Evolutionary conservation across 2,797 vertebrate species (phyloP).

Genomic region (Bufotes viridis): DNA sequence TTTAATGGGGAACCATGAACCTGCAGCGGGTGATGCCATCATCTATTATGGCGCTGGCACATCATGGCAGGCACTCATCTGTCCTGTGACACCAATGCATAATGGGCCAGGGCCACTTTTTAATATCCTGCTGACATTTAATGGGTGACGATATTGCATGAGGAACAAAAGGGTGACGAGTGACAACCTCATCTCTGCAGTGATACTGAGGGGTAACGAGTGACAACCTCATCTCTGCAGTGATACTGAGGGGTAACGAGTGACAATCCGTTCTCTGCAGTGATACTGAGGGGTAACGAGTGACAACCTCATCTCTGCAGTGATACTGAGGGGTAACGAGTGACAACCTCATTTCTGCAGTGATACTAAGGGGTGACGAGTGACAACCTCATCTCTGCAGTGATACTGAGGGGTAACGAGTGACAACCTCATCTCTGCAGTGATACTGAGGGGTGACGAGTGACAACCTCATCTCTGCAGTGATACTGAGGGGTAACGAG

Average conservation of each 20-base stretch:
- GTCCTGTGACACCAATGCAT: background rate
- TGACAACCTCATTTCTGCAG: no score
- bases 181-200: background rate
- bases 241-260: no score
- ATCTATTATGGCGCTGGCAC: constrained; percentile 8
- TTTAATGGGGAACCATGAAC: constrained; percentile 5
- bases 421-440: background rate
- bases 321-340: no score
- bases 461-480: background rate
- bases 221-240: no score
- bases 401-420: background rate
- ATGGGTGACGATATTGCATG: background rate
- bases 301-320: no score
- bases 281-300: no score
- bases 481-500: background rate
- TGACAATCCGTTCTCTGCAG: no score
- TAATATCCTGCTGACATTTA: background rate
- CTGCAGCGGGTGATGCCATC: background rate
- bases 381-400: background rate
- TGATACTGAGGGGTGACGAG: background rate
- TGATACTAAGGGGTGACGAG: background rate
- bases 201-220: no score
- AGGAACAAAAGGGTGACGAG: background rate
- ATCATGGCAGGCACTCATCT: background rate
- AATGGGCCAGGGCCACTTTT: background rate